Evolutionary conservation across 2,797 vertebrate genomes (phyloP), one percentile per base, ranked within the genome.

Genomic region (Thamnophis elegans): DNA sequence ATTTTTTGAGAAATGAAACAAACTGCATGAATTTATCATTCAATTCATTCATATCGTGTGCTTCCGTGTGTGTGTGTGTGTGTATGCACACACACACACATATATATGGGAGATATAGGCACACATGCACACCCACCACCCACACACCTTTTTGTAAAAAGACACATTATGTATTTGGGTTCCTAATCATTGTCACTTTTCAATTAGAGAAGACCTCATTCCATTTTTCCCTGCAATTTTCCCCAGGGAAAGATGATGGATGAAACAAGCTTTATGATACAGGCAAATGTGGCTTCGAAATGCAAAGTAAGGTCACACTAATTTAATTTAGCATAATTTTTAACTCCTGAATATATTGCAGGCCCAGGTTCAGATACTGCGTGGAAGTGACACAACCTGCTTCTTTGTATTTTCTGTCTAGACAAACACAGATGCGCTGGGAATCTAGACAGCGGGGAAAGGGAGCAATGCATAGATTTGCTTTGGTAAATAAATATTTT

Each of bases 241-340:
- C 93, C 96, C 96, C 92, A 93, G 91, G 95, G 96, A 96, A 95
- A 95, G 42, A 93, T n/a, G 97, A 96, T 95, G 95, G 96, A 97
- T 90, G 95, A 96, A 95, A 90, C 59, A 94, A 42, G 95, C 92
- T 96, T 95, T 90, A 59, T 94, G 94, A 95, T 94, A 94, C 53
- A 93, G 95, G 95, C 93, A 93, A 89, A 96, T 85, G 94, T 94
- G 88, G 91, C 93, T 96, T 95, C 96, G 88, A 94, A 91, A 94
- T 89, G 95, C 96, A 96, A 94, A 96, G 95, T 93, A 96, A 97
- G 96, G 97, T 96, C 97, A 95, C 95, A 93, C 93, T 95, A 94
- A 97, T 97, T 96, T 96, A 96, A 93, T 93, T 96, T 89, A 91
- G 96, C 91, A 55, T 94, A 95, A 95, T 95, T 96, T 95, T 60